Base-by-base conservation (phyloP, 2,888 invertebrate species). In the Polyploca ridens region DNA sequence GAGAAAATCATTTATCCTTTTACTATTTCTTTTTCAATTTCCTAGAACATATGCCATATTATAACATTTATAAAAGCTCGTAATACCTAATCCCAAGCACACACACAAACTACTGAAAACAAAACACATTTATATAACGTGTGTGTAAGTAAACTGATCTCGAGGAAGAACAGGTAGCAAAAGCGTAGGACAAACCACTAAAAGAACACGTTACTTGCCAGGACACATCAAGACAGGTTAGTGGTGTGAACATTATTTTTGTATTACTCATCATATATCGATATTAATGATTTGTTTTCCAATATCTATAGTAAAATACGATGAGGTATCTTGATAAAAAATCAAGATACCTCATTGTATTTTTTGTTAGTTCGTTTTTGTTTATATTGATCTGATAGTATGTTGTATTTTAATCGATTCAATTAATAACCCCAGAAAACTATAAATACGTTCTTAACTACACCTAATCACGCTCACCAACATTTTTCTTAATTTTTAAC, bases 131-230 rank as follows among this genome's bases (percentile, higher is more conserved):
- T 64, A 74, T 63, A 65, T 64, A 70, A 72, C 63, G 69, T 75
- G 68, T 70, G 73, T 72, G 76, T 79, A 78, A 79, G 79, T 79
- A 84, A 85, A 83, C 79, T 78, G 81, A 85, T 85, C 82, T 83
- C 73, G 70, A 81, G 76, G 76, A 76, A 81, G 79, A 75, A 73
- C 85, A 89, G 87, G 89, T 87, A 88, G 84, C 81, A 82, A n/a
- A 82, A 85, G 78, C 83, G 85, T 84, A 86, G 83, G 87, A 89
- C 88, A 86, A 88, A 90, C 89, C 87, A 90, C 90, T 89, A 90
- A 90, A 89, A 90, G 89, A 90, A 90, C 89, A 90, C 88, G 88
- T 89, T 89, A 90, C 87, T 87, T 85, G 77, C 83, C 77, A 84
- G 78, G 86, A 87, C 87, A 86, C 86, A 84, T 88, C 85, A 86